Conservation (phyloP, 2,797 vertebrate species). For the Esox lucius region DNA sequence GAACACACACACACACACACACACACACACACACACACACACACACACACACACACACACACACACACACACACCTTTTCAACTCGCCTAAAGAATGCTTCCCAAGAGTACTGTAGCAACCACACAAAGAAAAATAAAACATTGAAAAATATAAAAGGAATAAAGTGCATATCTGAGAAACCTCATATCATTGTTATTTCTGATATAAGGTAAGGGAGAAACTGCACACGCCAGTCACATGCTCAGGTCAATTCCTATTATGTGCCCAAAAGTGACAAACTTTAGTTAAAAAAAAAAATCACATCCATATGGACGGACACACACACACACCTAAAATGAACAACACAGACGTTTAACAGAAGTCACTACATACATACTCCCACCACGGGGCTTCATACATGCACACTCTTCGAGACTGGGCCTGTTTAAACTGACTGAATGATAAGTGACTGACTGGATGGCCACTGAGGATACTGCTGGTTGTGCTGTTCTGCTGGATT, state of each 20-base stretch:
- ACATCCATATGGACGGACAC: conserved; percentile 26
- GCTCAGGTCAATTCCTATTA: background rate
- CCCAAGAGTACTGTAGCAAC: conserved; percentile 60
- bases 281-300: no score
- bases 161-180: conserved; percentile 82
- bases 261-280: no score
- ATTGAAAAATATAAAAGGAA: conserved; percentile 66
- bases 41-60: no score
- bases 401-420: conserved; percentile 1
- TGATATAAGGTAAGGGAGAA: conserved; percentile 42
- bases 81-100: conserved; percentile 61
- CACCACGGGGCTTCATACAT: conserved; percentile 35
- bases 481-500: conserved; percentile 41
- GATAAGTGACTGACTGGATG: conserved; percentile 30
- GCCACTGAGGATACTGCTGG: conserved; percentile 31
- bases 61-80: no score
- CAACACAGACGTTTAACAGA: conserved; percentile 9
- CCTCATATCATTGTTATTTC: conserved; percentile 54
- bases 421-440: conserved; percentile 38
- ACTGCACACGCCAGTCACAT: conserved; percentile 36
- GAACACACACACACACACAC: conserved; percentile 44
- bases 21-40: no score
- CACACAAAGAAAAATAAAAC: conserved; percentile 51
- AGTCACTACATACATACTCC: conserved; percentile 33
- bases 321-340: conserved; percentile 39